These are phyloP conservation scores for Prunella strophiata DNA, from an alignment of 2,797 vertebrate species.

Conservation along the genomic window DNA sequence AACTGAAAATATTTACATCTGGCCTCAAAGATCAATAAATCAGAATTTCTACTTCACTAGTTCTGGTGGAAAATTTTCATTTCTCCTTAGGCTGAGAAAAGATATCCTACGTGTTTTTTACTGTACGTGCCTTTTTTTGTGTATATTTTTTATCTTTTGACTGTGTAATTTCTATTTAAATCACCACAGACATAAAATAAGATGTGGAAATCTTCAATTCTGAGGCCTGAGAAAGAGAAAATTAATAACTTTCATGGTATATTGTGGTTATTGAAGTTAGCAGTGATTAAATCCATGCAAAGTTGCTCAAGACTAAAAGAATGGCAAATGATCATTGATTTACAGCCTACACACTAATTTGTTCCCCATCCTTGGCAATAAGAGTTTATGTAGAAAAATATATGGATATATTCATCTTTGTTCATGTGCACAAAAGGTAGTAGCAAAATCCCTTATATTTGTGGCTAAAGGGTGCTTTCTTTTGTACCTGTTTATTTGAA, in stretches of 20 bases:
- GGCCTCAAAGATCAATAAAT: conserved; percentile 35
- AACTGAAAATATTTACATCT: background rate
- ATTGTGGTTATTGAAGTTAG: background rate
- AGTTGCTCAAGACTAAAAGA: background rate
- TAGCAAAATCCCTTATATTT: background rate
- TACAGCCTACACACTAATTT: background rate
- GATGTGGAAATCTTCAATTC: background rate
- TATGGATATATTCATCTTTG: background rate
- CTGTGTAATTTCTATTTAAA: background rate
- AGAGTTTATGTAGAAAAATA: background rate
- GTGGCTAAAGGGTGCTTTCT: background rate
- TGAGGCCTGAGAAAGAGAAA: background rate
- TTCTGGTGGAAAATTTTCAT: background rate
- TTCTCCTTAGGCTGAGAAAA: background rate
- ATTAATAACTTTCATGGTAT: background rate
- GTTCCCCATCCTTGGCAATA: background rate
- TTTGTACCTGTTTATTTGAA: background rate
- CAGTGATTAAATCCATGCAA: background rate
- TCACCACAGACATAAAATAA: background rate
- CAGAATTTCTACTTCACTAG: background rate
- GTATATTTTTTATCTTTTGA: background rate
- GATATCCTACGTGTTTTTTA: background rate
- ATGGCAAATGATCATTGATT: background rate
- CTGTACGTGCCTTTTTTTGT: background rate
- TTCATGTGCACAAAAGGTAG: background rate